phyloP scores from a whole-genome alignment of 1,140 invertebrate genomes.

The Steinernema feltiae region DNA sequence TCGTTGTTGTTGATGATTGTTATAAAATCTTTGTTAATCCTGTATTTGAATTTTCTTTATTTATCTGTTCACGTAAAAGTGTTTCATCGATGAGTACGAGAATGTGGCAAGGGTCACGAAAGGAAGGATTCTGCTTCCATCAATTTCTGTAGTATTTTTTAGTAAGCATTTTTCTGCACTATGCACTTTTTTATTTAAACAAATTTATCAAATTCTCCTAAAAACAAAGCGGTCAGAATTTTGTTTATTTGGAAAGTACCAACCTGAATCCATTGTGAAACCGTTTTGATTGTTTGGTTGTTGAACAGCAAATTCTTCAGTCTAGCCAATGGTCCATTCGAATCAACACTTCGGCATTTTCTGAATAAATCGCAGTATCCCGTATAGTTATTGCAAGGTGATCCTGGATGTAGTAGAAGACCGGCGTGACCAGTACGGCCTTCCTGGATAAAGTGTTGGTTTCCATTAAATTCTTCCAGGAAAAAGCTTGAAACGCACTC shows the following conservation, averaged over 20 bases:
- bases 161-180: too few species aligned
- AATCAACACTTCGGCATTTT: constrained; percentile 92
- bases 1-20: not conserved
- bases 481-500: constrained; percentile 73
- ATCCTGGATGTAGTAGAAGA: constrained; percentile 81
- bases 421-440: constrained; percentile 61
- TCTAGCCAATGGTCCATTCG: constrained; percentile 88
- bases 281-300: constrained; percentile 70
- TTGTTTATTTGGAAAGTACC: too few species aligned
- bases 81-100: not conserved
- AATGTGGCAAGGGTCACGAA: not conserved
- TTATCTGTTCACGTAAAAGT: not conserved
- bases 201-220: too few species aligned
- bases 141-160: too few species aligned
- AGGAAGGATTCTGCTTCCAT: too few species aligned
- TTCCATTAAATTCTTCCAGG: constrained; percentile 75
- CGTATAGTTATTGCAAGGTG: constrained; percentile 91
- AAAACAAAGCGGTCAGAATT: too few species aligned
- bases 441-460: constrained; percentile 61
- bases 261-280: constrained; percentile 50
- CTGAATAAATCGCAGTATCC: constrained; percentile 96
- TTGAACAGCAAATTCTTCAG: constrained; percentile 94
- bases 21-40: not conserved
- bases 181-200: too few species aligned
- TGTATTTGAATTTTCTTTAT: not conserved